Percentiles rank a stretch among this genome's conserved stretches.
Conservation (phyloP, 2,888 invertebrate genomes). For the Ectropis crepuscularia region DNA sequence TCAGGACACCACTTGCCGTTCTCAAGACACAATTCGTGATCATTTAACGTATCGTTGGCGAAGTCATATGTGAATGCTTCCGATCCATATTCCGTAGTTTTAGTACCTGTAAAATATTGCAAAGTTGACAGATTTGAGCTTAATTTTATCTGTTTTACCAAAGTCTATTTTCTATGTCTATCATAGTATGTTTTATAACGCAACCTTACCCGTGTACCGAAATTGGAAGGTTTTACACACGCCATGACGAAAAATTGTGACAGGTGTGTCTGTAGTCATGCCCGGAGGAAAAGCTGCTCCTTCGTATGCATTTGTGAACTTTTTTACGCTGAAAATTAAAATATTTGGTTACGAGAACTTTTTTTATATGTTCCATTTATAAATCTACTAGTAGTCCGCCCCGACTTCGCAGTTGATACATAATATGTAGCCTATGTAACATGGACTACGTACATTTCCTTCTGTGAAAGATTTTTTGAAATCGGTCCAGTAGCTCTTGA, state of each 20-base stretch:
- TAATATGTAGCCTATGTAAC: too few relatives aligned
- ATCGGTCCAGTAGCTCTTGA: too few relatives aligned
- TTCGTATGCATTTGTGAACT: slow-evolving; percentile 89
- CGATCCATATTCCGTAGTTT: slow-evolving; percentile 75
- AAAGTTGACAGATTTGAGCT: too few relatives aligned
- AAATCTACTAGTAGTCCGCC: too few relatives aligned
- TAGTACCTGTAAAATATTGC: slow-evolving; percentile 28
- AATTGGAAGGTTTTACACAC: slow-evolving; percentile 88
- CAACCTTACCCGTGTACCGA: slow-evolving; percentile 44
- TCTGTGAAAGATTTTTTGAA: too few relatives aligned
- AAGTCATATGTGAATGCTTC: slow-evolving; percentile 86
- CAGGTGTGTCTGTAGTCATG: slow-evolving; percentile 77
- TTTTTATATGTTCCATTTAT: too few relatives aligned
- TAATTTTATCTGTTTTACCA: too few relatives aligned
- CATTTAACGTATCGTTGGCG: slow-evolving; percentile 84
- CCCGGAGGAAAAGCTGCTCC: slow-evolving; percentile 89
- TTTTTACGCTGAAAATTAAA: slow-evolving; percentile 38
- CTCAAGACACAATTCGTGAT: slow-evolving; percentile 60
- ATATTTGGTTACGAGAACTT: too few relatives aligned
- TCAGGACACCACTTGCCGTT: slow-evolving; percentile 66
- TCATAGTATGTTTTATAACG: too few relatives aligned
- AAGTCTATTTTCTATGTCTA: too few relatives aligned
- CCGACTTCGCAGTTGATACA: too few relatives aligned
- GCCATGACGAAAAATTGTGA: slow-evolving; percentile 89
- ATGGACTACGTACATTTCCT: too few relatives aligned